Percentiles rank a stretch among this genome's conserved stretches.
phyloP scores from a whole-genome alignment of 53 echinoderm and acorn worm genomes.

The Crossaster papposus region DNA sequence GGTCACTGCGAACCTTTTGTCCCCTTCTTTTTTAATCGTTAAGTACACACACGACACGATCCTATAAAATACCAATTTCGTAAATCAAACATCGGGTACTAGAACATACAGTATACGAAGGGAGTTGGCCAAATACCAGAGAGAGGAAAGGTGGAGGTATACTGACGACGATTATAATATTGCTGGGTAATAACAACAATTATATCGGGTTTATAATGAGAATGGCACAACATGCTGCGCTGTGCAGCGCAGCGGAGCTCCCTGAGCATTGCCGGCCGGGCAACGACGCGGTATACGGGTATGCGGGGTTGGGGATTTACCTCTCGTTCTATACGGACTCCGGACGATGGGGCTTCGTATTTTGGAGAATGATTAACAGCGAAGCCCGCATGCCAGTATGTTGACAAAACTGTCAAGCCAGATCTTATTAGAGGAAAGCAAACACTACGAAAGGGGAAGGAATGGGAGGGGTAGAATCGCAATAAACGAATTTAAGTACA shows the following conservation, averaged over 20 bases:
- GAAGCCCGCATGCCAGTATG: constrained; percentile 16
- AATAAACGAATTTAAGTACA: constrained; percentile 28
- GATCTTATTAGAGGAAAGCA: constrained; percentile 42
- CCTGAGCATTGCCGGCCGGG: neutral
- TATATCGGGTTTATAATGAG: neutral
- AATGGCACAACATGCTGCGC: neutral
- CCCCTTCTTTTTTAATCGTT: constrained; percentile 34
- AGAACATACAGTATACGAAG: neutral
- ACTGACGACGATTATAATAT: neutral
- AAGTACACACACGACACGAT: constrained; percentile 65
- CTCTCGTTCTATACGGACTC: neutral
- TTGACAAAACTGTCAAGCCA: constrained; percentile 35
- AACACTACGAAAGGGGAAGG: constrained; percentile 1
- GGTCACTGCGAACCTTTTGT: constrained; percentile 19
- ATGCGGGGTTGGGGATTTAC: neutral
- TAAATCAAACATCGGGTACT: constrained; percentile 21
- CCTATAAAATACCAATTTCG: constrained; percentile 46
- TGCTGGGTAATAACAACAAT: neutral
- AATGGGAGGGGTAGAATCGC: neutral
- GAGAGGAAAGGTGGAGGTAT: neutral
- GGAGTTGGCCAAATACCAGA: neutral
- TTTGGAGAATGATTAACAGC: constrained; percentile 28
- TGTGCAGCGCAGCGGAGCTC: neutral
- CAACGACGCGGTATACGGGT: constrained; percentile 7
- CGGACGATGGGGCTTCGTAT: neutral